Evolutionary conservation across 2,797 vertebrate genomes (phyloP), one percentile per base, ranked within the genome.

Genomic region (Gymnodraco acuticeps): DNA sequence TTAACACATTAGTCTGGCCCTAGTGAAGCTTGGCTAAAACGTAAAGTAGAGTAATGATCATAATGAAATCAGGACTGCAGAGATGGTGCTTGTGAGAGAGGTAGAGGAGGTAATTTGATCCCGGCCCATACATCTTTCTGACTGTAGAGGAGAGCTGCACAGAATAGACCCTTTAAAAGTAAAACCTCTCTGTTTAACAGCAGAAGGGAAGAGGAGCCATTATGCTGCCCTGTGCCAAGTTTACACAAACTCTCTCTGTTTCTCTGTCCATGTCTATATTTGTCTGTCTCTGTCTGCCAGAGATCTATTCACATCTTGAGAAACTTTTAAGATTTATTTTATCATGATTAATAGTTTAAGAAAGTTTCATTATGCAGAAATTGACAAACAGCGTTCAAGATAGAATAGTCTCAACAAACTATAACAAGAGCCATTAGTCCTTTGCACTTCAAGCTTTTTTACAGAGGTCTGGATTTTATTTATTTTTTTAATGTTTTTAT

Each of bases 1-100:
- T 87, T 81, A 88, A 83, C 83, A 81, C 85, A 86, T 91, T 85
- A 87, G 85, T 81, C 80, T 64, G 80, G 50, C 72, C 17, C 59
- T 12, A 51, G 64, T 7, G 3, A 85, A 73, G 75, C 80, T 87
- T 82, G 70, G 69, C 85, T 73, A 68, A 66, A 78, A 82, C 75
- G 75, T 73, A 61, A 64, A 65, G 80, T 66, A 58, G 78, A 91
- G 81, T 92, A 90, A 92, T 91, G 88, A 84, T 80, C 84, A 83
- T 87, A 91, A 92, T 92, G 82, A 89, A 90, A 90, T 90, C 84
- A 76, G 83, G 75, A 53, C 48, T 74, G 73, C 51, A 50, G 74
- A 19, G 58, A 59, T 17, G 52, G 3, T 15, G 63, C 43, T 64
- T 33, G 19, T 52, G 42, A 15, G 50, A 38, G 71, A 58, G 48